phyloP scores from a whole-genome alignment of 2,888 invertebrate genomes.

The Dynastes grantii region DNA sequence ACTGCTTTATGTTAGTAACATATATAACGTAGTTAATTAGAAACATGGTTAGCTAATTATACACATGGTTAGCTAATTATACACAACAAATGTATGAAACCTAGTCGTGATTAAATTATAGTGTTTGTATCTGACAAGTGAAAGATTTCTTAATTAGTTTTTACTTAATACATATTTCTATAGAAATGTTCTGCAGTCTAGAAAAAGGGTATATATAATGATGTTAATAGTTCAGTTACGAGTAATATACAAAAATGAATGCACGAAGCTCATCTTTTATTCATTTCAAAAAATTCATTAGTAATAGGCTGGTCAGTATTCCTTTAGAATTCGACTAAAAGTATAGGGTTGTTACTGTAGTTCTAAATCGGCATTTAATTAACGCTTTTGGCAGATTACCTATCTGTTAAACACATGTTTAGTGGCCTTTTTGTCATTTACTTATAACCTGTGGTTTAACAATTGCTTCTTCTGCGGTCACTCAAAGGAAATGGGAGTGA shows the following conservation, averaged over 20 bases:
- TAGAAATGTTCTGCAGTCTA: not conserved
- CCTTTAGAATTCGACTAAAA: slow-evolving; percentile 16
- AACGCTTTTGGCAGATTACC: slow-evolving; percentile 43
- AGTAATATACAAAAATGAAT: slow-evolving; percentile 19
- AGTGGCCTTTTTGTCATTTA: slow-evolving; percentile 45
- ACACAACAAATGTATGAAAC: slow-evolving; percentile 7
- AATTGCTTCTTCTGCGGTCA: slow-evolving; percentile 47
- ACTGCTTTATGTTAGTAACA: not conserved
- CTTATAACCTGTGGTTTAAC: slow-evolving; percentile 50
- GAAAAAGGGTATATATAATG: slow-evolving; percentile 21
- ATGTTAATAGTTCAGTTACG: not conserved
- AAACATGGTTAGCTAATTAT: slow-evolving; percentile 23
- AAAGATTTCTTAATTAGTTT: slow-evolving; percentile 30
- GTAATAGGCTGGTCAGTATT: not conserved
- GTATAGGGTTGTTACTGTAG: slow-evolving; percentile 36
- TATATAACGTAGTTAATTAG: slow-evolving; percentile 20
- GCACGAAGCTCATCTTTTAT: slow-evolving; percentile 14
- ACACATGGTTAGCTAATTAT: slow-evolving; percentile 25
- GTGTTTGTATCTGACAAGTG: not conserved
- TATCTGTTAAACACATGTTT: slow-evolving; percentile 49
- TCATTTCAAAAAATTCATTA: not conserved
- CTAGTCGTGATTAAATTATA: slow-evolving; percentile 11
- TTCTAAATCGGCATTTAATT: slow-evolving; percentile 44
- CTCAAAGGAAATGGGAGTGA: slow-evolving; percentile 37
- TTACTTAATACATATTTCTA: not conserved